Conservation (phyloP, 2,113 vertebrate species). For the Paradoxurus hermaphroditus region DNA sequence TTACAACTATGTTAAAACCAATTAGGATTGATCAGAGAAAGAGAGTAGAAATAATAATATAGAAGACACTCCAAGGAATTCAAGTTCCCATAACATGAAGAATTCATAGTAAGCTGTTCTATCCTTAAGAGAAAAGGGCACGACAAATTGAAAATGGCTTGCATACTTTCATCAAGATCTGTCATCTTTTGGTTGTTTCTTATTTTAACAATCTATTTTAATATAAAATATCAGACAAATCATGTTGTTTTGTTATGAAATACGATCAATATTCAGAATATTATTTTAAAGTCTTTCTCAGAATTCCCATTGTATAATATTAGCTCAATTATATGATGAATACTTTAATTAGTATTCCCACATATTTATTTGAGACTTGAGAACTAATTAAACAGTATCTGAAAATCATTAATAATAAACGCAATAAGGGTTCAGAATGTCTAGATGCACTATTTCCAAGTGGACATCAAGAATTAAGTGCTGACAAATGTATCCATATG, state of each 20-base stretch:
- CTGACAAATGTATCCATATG: background rate
- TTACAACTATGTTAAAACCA: slow-evolving; percentile 77
- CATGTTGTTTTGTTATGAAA: background rate
- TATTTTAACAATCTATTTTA: slow-evolving; percentile 14
- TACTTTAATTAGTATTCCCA: background rate
- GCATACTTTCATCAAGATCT: background rate
- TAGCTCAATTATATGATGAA: background rate
- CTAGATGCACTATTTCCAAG: background rate
- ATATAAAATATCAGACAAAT: background rate
- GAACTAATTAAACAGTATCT: background rate
- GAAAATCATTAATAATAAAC: slow-evolving; percentile 24
- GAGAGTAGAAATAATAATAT: slow-evolving; percentile 45
- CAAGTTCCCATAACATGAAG: slow-evolving; percentile 38
- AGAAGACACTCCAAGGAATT: slow-evolving; percentile 59
- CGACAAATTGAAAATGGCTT: slow-evolving; percentile 25
- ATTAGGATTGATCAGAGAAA: slow-evolving; percentile 78
- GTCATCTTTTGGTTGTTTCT: slow-evolving; percentile 13
- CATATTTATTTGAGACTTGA: background rate
- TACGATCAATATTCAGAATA: background rate
- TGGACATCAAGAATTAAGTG: background rate
- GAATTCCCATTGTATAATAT: background rate
- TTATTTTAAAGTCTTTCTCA: background rate
- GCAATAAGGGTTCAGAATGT: background rate
- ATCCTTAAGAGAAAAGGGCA: slow-evolving; percentile 50
- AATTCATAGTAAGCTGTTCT: slow-evolving; percentile 48